Base-by-base conservation (phyloP, 35 echinoderm and acorn worm genomes). In the Amphiura filiformis region DNA sequence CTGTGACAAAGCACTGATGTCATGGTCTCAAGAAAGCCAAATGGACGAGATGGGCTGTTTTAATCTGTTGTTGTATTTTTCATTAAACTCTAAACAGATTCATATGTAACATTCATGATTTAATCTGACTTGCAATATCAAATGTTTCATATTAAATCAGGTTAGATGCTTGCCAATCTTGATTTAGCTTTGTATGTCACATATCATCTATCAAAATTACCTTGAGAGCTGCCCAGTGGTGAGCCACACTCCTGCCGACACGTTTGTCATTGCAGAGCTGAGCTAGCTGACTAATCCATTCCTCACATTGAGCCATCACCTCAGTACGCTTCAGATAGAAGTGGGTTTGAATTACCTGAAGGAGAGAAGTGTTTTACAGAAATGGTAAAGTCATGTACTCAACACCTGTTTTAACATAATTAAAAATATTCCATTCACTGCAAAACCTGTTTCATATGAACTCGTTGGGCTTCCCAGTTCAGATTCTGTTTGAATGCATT, bases 251-350 rank as follows among this genome's bases (percentile, higher is more conserved):
- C 57, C 90, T 86, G 23, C 96, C 96, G 33, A 99, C 96, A 57
- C 96, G 77, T 75, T 99, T 99, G 81, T 99, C 93, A 80, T 88
- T 93, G 78, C 93, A 99, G 39, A 92, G 89, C 40, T 88, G 87
- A 34, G 82, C 88, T 31, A 94, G 61, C 80, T 90, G 83, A 65
- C 87, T 81, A 30, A 99, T 94, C 96, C 96, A 99, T 26, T 94
- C 79, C 75, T 99, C 93, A 85, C 96, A 99, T 37, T 99, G 96
- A 0, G 76, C 77, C 81, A 99, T 84, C 0, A 99, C 75, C 76
- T 99, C 96, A 35, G 91, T 87, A 52, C 78, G 90, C 96, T 99
- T 99, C 82, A 99, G 32, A 84, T 94, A 99, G 90, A 99, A 99
- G 78, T 99, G 96, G 56, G 93, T 78, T 75, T 94, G 90, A 34